phyloP scores from a whole-genome alignment of 1,140 invertebrate species.

The Euura lappo region DNA sequence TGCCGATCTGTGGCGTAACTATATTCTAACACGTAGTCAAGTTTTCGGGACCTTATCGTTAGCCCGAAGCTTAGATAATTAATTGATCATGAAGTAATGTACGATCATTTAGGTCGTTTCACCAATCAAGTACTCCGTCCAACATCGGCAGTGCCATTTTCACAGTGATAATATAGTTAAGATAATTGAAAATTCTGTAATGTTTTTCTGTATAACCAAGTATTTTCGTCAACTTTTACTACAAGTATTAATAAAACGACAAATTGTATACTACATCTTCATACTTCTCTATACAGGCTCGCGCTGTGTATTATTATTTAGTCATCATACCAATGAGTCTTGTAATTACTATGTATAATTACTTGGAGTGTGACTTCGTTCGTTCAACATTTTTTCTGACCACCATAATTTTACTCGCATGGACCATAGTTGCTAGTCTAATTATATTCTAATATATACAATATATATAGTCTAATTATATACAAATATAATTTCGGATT shows the following conservation, averaged over 20 bases:
- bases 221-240: background rate
- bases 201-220: background rate
- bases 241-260: constrained; percentile 1
- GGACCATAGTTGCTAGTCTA: too few species aligned
- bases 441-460: too few species aligned
- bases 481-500: too few species aligned
- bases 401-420: too few species aligned
- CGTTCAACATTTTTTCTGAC: too few species aligned
- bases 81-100: background rate
- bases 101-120: background rate
- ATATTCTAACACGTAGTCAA: background rate
- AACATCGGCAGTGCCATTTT: background rate
- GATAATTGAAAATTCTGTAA: background rate
- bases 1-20: background rate
- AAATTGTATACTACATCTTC: background rate
- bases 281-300: too few species aligned
- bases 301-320: too few species aligned
- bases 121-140: background rate
- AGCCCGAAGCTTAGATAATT: background rate
- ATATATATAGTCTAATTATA: too few species aligned
- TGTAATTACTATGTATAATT: too few species aligned
- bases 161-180: background rate
- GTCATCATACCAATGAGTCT: too few species aligned
- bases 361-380: too few species aligned
- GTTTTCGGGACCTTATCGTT: background rate